Percentiles rank a stretch among this genome's conserved stretches.
Evolutionary conservation across 2,888 invertebrate genomes (phyloP).

Genomic region (Ommatoiulus sabulosus): DNA sequence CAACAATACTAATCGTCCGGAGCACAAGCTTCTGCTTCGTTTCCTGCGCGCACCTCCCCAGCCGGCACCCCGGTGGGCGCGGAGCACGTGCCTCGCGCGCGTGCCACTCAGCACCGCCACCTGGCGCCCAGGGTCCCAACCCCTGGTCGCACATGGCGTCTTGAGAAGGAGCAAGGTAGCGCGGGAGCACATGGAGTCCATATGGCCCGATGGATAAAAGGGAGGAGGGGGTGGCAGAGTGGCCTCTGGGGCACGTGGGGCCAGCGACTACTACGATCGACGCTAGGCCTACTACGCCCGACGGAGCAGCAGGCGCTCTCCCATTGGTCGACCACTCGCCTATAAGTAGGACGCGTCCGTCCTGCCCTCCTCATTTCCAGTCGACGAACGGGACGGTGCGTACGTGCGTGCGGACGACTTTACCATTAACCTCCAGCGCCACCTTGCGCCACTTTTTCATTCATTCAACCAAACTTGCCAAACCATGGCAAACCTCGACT

Average conservation of each 20-base stretch:
- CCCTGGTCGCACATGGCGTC: constrained; percentile 15
- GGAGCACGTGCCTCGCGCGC: background rate
- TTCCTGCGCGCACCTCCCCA: background rate
- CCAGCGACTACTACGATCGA: background rate
- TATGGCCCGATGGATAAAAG: background rate
- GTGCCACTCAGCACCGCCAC: background rate
- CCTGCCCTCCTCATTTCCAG: background rate
- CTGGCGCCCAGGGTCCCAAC: background rate
- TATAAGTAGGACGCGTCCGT: background rate
- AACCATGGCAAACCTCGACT: background rate
- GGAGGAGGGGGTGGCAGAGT: background rate
- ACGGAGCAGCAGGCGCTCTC: background rate
- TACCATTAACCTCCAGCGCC: background rate
- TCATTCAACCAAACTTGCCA: background rate
- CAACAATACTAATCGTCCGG: too few species aligned
- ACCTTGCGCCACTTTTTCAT: constrained; percentile 2
- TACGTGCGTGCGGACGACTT: background rate
- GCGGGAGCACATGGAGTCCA: background rate
- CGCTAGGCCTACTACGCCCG: constrained; percentile 2
- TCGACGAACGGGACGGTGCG: background rate
- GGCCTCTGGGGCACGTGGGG: constrained; percentile 11
- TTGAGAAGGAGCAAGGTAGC: constrained; percentile 23
- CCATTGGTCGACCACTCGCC: background rate
- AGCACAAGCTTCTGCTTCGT: background rate
- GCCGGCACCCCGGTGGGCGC: background rate